These are phyloP conservation scores for Heliconius cydno DNA, from an alignment of 2,888 invertebrate species.

Conservation along the genomic window DNA sequence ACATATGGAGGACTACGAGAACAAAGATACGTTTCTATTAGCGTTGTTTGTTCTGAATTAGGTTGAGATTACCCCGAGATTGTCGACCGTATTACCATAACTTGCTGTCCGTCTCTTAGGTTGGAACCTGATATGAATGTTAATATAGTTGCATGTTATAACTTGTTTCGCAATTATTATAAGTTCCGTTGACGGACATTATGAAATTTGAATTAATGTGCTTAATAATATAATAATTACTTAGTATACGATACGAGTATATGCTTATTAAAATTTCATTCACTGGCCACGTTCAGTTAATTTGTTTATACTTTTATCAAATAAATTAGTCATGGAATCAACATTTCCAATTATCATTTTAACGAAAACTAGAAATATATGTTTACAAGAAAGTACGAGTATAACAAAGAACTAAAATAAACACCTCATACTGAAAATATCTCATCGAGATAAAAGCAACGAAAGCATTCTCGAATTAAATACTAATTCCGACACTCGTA, in stretches of 20 bases:
- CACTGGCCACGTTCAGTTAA: too few species aligned
- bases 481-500: conserved; percentile 49
- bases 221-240: too few species aligned
- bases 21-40: conserved; percentile 39
- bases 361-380: too few species aligned
- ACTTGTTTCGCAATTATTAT: conserved; percentile 12
- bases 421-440: conserved; percentile 17
- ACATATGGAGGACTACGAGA: conserved; percentile 36
- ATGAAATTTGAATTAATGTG: too few species aligned
- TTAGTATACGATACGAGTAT: too few species aligned
- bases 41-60: conserved; percentile 43
- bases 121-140: conserved; percentile 35
- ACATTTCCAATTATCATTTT: too few species aligned
- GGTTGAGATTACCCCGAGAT: conserved; percentile 42
- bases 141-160: conserved; percentile 32
- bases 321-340: too few species aligned
- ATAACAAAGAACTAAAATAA: neutral
- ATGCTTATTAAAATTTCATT: too few species aligned
- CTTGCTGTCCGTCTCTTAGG: conserved; percentile 38
- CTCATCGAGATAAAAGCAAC: conserved; percentile 32
- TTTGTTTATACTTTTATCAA: too few species aligned
- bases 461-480: conserved; percentile 45
- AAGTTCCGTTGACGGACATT: neutral
- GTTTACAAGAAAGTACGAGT: too few species aligned
- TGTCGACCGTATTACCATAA: conserved; percentile 42